Evolutionary conservation across 2,113 vertebrate species (phyloP).

Genomic region (Proteles cristata): DNA sequence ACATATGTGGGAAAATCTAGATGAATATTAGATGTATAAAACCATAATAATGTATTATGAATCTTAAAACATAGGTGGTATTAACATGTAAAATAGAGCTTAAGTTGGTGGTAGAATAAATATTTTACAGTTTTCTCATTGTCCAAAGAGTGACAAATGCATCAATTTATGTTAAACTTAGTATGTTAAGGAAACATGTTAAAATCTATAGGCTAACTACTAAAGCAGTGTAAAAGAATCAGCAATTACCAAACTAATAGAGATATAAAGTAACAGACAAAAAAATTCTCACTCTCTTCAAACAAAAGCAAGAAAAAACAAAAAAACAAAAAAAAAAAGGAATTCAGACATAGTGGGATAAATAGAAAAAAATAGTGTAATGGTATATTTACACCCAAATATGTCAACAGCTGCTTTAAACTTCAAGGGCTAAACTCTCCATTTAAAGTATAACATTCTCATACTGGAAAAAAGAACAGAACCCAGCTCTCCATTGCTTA

Average conservation of each 20-base stretch:
- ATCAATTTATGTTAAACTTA: background rate
- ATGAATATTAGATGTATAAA: background rate
- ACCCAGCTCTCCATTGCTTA: background rate
- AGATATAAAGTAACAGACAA: background rate
- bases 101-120: background rate
- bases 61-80: background rate
- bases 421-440: background rate
- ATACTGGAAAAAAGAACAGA: background rate
- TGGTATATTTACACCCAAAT: background rate
- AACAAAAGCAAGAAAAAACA: background rate
- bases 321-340: background rate
- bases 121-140: background rate
- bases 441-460: background rate
- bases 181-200: background rate
- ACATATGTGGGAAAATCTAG: background rate
- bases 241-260: background rate
- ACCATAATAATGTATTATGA: background rate
- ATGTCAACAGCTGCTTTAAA: background rate
- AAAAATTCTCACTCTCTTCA: background rate
- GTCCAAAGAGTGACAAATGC: background rate
- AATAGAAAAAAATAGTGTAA: background rate
- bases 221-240: background rate
- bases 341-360: background rate
- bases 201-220: background rate
- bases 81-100: background rate